Base-by-base conservation (phyloP, 1,140 invertebrate genomes). In the Magallana gigas region DNA sequence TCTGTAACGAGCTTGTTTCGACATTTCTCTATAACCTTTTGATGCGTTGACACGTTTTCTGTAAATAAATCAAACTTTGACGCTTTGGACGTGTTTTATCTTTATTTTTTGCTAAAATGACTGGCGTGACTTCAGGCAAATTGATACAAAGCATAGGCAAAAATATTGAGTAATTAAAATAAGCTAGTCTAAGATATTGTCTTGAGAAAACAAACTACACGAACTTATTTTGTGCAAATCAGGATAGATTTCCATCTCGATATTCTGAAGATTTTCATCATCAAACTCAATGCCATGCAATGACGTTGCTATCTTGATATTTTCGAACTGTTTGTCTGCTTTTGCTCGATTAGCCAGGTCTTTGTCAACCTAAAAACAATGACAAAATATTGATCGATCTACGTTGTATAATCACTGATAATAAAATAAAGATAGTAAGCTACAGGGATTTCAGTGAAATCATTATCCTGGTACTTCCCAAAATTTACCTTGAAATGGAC, bases 241-340 rank as follows among this genome's bases (percentile, higher is more conserved):
- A 4, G 62, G 62, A 18, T 64, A 64, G 14, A 64, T 64, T 64
- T 64, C 62, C 14, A 64, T 18, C 62, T 64, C 62, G 2, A 18
- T 18, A 57, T 57, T n/a, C 16, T 57, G 1, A 57, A 57, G 14
- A n/a, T 18, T 57, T 57, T 57, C 81, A 57, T 57, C 81, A 83
- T 57, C 56, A 58, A 83, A 83, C 36, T 83, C 81, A 57, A 83
- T 57, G 7, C 81, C 81, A 56, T 83, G 81, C 57, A 83, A 83
- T 16, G 81, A 83, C 8, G 81, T 83, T 4, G 57, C 81, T 57
- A 83, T 57, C 23, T 83, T 83, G 16, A 83, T 83, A 16, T 57
- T 57, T 16, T 83, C 57, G 11, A 83, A 23, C 16, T 83, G 12
- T 58, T 83, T 83, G 14, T 83, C 48, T n/a, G 48, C 81, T 83